A percentile compares a stretch with the other conserved stretches of the same genome.
phyloP scores from a whole-genome alignment of 2,113 vertebrate genomes.

The Oreamnos americanus region DNA sequence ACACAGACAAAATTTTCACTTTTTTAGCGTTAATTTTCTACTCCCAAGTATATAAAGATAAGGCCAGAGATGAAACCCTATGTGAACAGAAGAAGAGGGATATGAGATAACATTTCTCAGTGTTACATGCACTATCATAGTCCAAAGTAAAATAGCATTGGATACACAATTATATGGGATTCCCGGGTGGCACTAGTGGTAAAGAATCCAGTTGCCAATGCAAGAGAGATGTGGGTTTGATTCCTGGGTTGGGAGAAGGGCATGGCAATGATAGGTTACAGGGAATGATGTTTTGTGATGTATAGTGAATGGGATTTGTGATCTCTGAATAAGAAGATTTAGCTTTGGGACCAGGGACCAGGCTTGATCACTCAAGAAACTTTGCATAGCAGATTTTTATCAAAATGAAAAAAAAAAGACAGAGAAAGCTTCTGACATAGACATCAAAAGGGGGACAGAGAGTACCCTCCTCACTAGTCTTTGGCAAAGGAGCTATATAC shows the following conservation, averaged over 20 bases:
- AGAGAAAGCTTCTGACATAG: neutral
- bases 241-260: neutral
- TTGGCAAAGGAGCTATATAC: neutral
- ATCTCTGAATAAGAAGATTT: neutral
- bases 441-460: neutral
- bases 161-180: neutral
- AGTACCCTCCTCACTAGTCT: neutral
- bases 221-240: neutral
- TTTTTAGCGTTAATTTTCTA: conserved; percentile 46
- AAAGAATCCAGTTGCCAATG: neutral
- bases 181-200: accelerated
- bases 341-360: neutral
- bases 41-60: neutral
- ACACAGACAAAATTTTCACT: conserved; percentile 52
- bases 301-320: neutral
- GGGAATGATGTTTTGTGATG: neutral
- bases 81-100: neutral
- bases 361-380: neutral
- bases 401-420: neutral
- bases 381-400: neutral
- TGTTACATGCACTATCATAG: neutral
- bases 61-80: neutral
- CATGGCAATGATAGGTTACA: neutral
- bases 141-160: neutral
- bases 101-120: neutral